Evolutionary conservation across 2,888 invertebrate genomes (phyloP), one percentile per base, ranked within the genome.

Genomic region (Eristalis intricaria): DNA sequence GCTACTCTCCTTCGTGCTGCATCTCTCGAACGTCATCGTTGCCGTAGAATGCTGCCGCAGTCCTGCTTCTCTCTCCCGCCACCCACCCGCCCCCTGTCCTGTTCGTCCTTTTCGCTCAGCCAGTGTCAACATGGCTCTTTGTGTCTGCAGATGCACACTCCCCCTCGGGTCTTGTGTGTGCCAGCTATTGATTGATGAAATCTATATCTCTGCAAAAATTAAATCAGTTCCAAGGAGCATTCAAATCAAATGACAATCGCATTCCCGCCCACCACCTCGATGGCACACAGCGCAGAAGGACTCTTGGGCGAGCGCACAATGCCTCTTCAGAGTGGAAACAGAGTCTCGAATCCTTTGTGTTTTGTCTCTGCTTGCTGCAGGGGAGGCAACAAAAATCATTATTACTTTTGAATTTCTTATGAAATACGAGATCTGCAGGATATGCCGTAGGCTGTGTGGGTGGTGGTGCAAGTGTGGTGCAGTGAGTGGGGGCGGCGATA

Each of bases 151-250:
- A 15, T 35, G 13, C 50, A 50, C 50, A 19, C 50, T 50, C 50
- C 43, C 43, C n/a, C n/a, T 7, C 32, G 11, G 29, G 22, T n/a
- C 26, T n/a, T 65, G 60, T 35, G 29, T 65, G 58, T 77, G 60
- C 22, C 19, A 32, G 10, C 64, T 79, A 82, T 82, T 82, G 75
- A 87, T 79, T 87, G 79, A 79, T 76, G 73, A 73, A 84, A 84
- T 66, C 78, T 83, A 71, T 82, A 76, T 81, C 68, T 83, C 64
- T 71, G 83, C 83, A 83, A 73, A 84, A 84, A 87, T 84, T 87
- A 84, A 87, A 87, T 87, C 87, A 84, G 84, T 80, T 87, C 75
- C 76, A 87, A 84, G 87, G 68, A 76, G 87, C 76, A 87, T 87
- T 84, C 68, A 79, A 87, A 79, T 79, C 69, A 80, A 84, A 76